A percentile compares a stretch with the other conserved stretches of the same genome.
Conservation (phyloP, 2,888 invertebrate species). For the Eupeodes latifasciatus region DNA sequence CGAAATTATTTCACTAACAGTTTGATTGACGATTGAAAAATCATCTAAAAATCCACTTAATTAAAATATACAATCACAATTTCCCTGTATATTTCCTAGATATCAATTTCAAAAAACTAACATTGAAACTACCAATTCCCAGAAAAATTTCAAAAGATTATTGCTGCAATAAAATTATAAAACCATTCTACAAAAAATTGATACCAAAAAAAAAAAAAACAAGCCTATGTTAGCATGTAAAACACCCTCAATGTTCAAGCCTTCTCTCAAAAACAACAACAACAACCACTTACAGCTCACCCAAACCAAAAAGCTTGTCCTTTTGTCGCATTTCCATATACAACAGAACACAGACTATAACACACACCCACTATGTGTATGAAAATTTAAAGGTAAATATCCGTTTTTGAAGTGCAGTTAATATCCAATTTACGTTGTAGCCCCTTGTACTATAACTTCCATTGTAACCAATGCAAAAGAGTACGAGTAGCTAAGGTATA, state of each 20-base stretch:
- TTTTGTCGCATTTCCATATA: constrained; percentile 64
- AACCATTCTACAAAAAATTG: too few species aligned
- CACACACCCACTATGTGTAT: constrained; percentile 49
- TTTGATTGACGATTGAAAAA: too few species aligned
- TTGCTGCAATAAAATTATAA: too few species aligned
- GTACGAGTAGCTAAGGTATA: too few species aligned
- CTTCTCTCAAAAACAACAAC: not conserved
- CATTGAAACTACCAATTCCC: too few species aligned
- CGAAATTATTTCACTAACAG: too few species aligned
- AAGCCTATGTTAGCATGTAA: not conserved
- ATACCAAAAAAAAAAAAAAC: not conserved
- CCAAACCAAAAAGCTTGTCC: constrained; percentile 43
- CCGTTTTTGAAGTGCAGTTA: constrained; percentile 73
- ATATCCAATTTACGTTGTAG: constrained; percentile 73
- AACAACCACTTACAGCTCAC: constrained; percentile 49
- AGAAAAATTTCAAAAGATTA: too few species aligned
- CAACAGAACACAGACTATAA: constrained; percentile 25
- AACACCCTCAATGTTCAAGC: constrained; percentile 11
- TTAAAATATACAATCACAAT: too few species aligned
- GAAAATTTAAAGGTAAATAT: constrained; percentile 73
- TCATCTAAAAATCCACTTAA: too few species aligned
- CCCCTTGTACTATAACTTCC: constrained; percentile 44
- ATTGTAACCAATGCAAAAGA: constrained; percentile 41
- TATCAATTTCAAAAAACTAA: too few species aligned
- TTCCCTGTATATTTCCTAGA: too few species aligned